phyloP scores from a whole-genome alignment of 2,797 vertebrate species.

The Emys orbicularis region DNA sequence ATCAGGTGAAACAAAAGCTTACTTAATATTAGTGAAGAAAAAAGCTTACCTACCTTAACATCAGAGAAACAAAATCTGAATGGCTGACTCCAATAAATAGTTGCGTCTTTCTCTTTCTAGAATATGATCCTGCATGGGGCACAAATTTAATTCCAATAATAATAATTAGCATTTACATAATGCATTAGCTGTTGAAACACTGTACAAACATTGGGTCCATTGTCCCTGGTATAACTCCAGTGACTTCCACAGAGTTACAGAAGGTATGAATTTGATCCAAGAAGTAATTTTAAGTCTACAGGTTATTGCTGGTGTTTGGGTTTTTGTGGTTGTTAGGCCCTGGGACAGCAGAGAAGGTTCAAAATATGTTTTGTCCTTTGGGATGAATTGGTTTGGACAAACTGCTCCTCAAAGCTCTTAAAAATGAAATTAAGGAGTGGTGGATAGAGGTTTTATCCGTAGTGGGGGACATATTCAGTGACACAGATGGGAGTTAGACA shows the following conservation, averaged over 20 bases:
- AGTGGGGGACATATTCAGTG: background rate
- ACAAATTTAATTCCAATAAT: background rate
- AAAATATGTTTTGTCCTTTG: background rate
- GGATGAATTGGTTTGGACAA: background rate
- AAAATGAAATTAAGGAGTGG: background rate
- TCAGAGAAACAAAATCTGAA: conserved; percentile 21
- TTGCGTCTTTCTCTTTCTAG: background rate
- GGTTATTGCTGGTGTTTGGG: background rate
- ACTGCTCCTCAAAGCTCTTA: background rate
- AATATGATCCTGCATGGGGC: fast-evolving
- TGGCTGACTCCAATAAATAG: background rate
- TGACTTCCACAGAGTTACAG: background rate
- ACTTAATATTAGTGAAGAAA: conserved; percentile 43
- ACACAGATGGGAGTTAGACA: background rate
- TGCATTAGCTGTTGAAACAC: background rate
- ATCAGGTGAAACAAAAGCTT: conserved; percentile 43
- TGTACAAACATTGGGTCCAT: background rate
- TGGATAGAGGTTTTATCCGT: background rate
- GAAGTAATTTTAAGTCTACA: background rate
- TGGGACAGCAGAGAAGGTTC: background rate
- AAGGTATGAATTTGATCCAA: background rate
- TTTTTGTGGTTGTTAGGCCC: background rate
- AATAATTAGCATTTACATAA: background rate
- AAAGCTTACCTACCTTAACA: conserved; percentile 19
- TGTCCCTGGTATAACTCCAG: background rate